Percentiles rank a stretch among this genome's conserved stretches.
Evolutionary conservation across 2,113 vertebrate species (phyloP).

Genomic region (Hippopotamus amphibius): DNA sequence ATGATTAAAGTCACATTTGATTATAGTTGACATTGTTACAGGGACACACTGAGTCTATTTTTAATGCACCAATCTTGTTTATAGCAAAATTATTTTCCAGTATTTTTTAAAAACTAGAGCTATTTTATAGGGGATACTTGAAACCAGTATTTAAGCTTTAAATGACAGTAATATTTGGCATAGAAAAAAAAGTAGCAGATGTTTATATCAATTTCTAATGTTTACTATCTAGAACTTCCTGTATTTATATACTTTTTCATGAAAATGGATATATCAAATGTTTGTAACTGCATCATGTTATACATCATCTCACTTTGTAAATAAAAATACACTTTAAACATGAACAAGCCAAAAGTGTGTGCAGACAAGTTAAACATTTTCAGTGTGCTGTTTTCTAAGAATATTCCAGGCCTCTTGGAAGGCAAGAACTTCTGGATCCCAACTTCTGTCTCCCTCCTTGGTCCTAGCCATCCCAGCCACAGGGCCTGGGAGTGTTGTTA

Average conservation of each 20-base stretch:
- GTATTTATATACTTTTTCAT: conserved; percentile 90
- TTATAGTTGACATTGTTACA: conserved; percentile 75
- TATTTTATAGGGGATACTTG: conserved; percentile 86
- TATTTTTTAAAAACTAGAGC: conserved; percentile 83
- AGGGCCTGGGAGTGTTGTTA: background rate
- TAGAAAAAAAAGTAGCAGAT: conserved; percentile 81
- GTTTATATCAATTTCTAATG: conserved; percentile 86
- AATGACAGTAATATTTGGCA: conserved; percentile 82
- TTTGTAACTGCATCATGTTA: conserved; percentile 82
- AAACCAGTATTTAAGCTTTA: conserved; percentile 87
- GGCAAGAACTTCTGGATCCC: background rate
- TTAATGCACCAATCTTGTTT: conserved; percentile 84
- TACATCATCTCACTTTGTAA: conserved; percentile 86
- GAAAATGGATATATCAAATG: conserved; percentile 80
- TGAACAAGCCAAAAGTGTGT: background rate
- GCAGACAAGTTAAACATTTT: conserved; percentile 9
- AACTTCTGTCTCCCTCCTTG: background rate
- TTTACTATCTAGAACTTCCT: conserved; percentile 87
- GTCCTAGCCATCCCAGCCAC: background rate
- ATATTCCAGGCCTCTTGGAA: background rate
- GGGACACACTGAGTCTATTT: conserved; percentile 74
- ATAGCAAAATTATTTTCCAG: conserved; percentile 83
- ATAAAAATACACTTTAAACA: conserved; percentile 87
- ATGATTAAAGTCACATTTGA: conserved; percentile 82
- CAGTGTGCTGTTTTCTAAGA: conserved; percentile 11